Conservation (phyloP, 2,113 vertebrate species). For the Ceyx margarethae region DNA sequence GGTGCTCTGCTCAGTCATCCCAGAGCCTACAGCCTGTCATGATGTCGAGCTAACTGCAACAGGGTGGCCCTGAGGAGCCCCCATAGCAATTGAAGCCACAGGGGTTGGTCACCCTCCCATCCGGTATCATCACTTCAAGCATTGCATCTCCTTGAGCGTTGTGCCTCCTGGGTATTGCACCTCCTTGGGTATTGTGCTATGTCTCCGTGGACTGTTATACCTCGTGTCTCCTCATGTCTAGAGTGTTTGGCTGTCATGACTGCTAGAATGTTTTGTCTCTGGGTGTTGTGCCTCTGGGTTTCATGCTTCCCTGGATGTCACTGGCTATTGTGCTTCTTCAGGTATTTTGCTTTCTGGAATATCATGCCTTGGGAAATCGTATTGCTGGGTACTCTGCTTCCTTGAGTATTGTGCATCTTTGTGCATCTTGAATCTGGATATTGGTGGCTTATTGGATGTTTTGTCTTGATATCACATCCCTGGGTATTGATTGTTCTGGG, state of each 20-base stretch:
- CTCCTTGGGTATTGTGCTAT: background rate
- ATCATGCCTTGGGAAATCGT: background rate
- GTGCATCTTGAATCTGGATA: background rate
- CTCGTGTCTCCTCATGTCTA: background rate
- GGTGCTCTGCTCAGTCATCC: background rate
- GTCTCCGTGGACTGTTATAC: background rate
- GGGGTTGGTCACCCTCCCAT: background rate
- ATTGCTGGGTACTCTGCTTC: background rate
- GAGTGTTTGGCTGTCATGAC: background rate
- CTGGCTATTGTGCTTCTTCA: background rate
- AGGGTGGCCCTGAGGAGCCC: background rate
- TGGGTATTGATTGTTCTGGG: background rate
- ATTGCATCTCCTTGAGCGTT: background rate
- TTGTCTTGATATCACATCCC: background rate
- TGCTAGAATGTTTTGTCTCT: background rate
- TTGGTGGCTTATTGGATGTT: rapidly evolving
- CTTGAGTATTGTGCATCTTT: background rate
- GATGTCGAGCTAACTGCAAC: background rate
- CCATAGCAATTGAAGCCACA: background rate
- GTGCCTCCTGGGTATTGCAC: background rate
- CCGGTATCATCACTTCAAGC: background rate
- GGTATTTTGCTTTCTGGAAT: background rate
- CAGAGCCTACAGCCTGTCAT: rapidly evolving
- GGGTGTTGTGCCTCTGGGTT: background rate
- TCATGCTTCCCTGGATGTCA: background rate